These are phyloP conservation scores for Tenthredo notha DNA, from an alignment of 2,888 invertebrate genomes.

Conservation along the genomic window DNA sequence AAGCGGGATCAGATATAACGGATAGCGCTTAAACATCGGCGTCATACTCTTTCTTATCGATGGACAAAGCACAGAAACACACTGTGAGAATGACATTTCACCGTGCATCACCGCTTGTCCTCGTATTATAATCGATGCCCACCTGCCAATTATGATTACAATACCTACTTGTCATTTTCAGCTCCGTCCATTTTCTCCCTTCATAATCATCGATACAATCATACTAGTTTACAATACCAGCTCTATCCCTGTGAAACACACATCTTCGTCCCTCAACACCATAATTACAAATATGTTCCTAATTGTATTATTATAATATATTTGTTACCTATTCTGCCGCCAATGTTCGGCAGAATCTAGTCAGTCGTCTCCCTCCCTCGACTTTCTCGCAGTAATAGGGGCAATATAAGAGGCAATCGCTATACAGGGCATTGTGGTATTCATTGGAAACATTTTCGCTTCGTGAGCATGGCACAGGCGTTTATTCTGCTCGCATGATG, in stretches of 20 bases:
- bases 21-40: no score
- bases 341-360: not conserved
- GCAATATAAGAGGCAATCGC: not conserved
- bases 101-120: not conserved
- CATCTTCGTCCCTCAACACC: not conserved
- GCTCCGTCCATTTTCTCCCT: not conserved
- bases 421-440: not conserved
- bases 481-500: not conserved
- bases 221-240: not conserved
- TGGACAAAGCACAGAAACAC: no score
- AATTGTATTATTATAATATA: not conserved
- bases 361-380: not conserved
- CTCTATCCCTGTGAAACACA: not conserved
- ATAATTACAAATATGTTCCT: not conserved
- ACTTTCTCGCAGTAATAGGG: not conserved
- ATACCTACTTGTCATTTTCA: not conserved
- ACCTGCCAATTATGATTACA: not conserved
- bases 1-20: no score
- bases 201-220: not conserved
- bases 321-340: not conserved
- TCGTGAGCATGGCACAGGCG: not conserved
- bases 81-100: not conserved
- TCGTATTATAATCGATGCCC: not conserved
- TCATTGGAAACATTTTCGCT: not conserved
- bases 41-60: no score